Conservation (phyloP, 1,140 invertebrate species). For the Drosophila serrata region DNA sequence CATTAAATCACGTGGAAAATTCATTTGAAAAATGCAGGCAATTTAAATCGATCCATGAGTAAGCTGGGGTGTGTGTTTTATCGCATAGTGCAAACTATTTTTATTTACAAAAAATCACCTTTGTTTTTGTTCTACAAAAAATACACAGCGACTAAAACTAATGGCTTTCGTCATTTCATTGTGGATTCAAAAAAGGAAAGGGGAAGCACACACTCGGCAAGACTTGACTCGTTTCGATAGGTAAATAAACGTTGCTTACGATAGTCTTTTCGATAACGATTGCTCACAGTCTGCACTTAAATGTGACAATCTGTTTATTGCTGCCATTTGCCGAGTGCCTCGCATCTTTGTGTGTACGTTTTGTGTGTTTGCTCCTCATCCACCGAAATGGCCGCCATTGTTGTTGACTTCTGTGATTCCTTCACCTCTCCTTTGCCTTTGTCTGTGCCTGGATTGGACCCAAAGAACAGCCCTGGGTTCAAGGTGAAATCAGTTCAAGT, state of each 20-base stretch:
- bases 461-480: constrained; percentile 35
- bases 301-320: constrained; percentile 48
- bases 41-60: constrained; percentile 10
- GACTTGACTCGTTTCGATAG: constrained; percentile 16
- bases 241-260: constrained; percentile 25
- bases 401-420: constrained; percentile 50
- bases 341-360: constrained; percentile 32
- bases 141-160: constrained; percentile 1
- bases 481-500: constrained; percentile 63
- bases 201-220: not conserved
- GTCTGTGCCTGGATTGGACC: constrained; percentile 20
- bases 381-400: constrained; percentile 36
- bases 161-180: not conserved
- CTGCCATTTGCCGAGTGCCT: constrained; percentile 32
- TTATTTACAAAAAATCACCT: not conserved
- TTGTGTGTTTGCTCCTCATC: constrained; percentile 37
- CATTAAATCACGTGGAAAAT: constrained; percentile 17
- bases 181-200: not conserved
- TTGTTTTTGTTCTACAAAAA: constrained; percentile 11
- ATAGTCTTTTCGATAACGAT: constrained; percentile 39
- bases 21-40: constrained; percentile 5
- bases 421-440: constrained; percentile 12
- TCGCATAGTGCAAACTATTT: constrained; percentile 3
- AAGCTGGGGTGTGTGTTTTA: constrained; percentile 3
- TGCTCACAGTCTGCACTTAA: constrained; percentile 26